Conservation (phyloP, 92 coral and sea anemone species). For the Bergia puertoricense region DNA sequence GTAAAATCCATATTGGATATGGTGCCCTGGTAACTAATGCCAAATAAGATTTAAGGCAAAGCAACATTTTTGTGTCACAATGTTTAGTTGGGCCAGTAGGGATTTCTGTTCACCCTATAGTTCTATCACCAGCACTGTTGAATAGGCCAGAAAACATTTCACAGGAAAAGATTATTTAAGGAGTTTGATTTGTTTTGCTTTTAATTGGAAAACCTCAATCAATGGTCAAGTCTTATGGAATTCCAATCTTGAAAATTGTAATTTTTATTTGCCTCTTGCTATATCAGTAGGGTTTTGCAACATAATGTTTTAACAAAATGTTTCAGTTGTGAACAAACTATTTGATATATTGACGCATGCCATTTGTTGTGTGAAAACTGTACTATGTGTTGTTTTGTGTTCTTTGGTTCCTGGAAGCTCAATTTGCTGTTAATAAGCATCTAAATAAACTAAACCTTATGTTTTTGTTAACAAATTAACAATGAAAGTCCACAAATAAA, state of each 20-base stretch:
- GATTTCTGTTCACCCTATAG: too few species aligned
- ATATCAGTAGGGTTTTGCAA: too few species aligned
- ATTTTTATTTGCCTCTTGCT: background rate
- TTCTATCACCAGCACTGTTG: too few species aligned
- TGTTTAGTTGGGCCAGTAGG: too few species aligned
- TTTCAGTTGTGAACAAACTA: background rate
- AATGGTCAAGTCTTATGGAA: background rate
- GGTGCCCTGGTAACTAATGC: background rate
- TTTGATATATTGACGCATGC: background rate
- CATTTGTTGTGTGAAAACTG: background rate
- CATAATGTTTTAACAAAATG: background rate
- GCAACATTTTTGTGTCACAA: background rate
- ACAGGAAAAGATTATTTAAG: background rate
- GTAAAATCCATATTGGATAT: background rate
- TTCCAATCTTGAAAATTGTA: background rate
- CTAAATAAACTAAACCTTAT: background rate
- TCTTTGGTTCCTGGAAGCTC: background rate
- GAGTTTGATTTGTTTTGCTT: background rate
- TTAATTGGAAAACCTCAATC: too few species aligned
- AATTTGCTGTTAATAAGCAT: background rate
- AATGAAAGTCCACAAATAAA: background rate
- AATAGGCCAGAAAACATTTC: too few species aligned
- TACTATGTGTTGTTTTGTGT: background rate
- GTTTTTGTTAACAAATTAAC: background rate
- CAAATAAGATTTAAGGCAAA: background rate